Evolutionary conservation across 2,113 vertebrate genomes (phyloP).

Genomic region (Chamaea fasciata): DNA sequence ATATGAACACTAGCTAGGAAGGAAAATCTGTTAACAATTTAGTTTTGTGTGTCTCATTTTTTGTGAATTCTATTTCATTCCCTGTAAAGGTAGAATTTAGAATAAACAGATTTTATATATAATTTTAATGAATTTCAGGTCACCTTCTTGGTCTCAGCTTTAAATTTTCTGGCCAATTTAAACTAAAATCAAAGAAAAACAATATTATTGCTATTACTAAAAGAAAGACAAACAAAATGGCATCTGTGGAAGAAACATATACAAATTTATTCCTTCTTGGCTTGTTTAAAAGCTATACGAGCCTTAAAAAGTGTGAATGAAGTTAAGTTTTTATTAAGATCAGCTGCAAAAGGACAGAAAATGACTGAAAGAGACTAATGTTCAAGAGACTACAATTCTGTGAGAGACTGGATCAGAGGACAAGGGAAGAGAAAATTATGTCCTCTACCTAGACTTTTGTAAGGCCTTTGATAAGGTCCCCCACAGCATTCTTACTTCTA

Average conservation of each 20-base stretch:
- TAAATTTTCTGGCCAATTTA: conserved; percentile 10
- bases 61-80: background rate
- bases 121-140: background rate
- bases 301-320: background rate
- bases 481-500: background rate
- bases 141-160: background rate
- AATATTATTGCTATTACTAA: background rate
- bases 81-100: background rate
- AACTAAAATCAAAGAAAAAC: background rate
- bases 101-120: background rate
- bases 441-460: background rate
- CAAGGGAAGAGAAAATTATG: background rate
- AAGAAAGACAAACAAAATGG: background rate
- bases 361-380: background rate
- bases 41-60: background rate
- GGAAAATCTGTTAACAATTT: conserved; percentile 62
- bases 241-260: background rate
- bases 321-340: background rate
- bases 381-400: background rate
- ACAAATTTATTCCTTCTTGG: background rate
- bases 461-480: background rate
- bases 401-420: background rate
- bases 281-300: background rate
- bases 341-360: background rate
- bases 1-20: conserved; percentile 47